Base-by-base conservation (phyloP, 1,140 invertebrate genomes). In the Listronotus bonariensis region DNA sequence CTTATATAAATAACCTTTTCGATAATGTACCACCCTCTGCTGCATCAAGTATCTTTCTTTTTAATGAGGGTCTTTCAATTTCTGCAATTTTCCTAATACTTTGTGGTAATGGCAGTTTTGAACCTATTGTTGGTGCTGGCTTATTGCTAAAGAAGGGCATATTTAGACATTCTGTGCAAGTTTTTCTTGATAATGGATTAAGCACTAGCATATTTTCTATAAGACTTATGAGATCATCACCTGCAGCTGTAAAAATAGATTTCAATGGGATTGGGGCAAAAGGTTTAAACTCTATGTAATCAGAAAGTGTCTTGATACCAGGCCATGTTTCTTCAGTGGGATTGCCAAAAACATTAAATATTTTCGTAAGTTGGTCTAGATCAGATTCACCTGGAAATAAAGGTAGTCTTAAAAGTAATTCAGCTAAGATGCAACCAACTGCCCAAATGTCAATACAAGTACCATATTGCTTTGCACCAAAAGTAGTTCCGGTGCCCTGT, bases 381-480 rank as follows among this genome's bases (percentile, higher is more conserved):
- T 99, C 97, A 8, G 94, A 93, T 72, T 99, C 96, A 31, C 97
- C 97, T 31, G 96, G 95, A 49, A 99, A 84, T 72, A 99, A 93
- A 3, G 98, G 97, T 11, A 91, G 88, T 71, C 97, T 82, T 10
- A 98, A 82, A 51, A 99, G 80, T 12, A 99, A 81, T 82, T 99
- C 98, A 0, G 95, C 97, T 65, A 99, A 77, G 76, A 99, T 99
- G 79, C 98, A 99, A 6, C 97, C 97, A 10, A 97, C 86, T 12
- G 97, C 96, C 97, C 97, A 99, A 83, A 98, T 97, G 76, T 99
- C 98, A n/a, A 99, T 90, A 6, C 93, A 95, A 53, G 90, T 92
- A 8, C 94, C 92, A 82, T 99, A 99, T 76, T 94, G 90, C 48
- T 92, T 84, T 1, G 96, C 93, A 42, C 97, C 98, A 83, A 95